Base-by-base conservation (phyloP, 2,888 invertebrate genomes). In the Brachylomia viminalis region DNA sequence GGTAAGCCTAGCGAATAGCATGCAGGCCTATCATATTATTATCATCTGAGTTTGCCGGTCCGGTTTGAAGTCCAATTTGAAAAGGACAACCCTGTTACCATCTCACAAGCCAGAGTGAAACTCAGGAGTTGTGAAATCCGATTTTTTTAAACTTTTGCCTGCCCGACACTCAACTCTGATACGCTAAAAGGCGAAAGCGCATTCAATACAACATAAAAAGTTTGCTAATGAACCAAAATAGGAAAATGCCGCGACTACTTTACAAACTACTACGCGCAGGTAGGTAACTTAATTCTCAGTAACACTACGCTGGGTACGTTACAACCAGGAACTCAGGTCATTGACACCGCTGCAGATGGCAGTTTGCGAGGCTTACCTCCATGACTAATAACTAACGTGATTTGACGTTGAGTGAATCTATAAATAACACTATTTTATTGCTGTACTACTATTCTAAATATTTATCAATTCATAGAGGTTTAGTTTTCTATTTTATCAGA, bases 271-370 rank as follows among this genome's bases (percentile, higher is more conserved):
- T 45, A 15, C 52, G 3, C 23, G 3, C 52, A 42, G 30, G 27
- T 45, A 23, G 11, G 23, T 65, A 70, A 81, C 47, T 64, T 73
- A 67, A 68, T 73, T 79, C 74, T 74, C 33, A 64, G 82, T 82
- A 83, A 83, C 77, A 83, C 70, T 73, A 73, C 72, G 70, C 83
- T 77, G 80, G 72, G 75, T 83, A 59, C 73, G 70, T 33, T 70
- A 71, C 62, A 52, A 73, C 77, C 83, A 80, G 83, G 83, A 73
- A 80, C 83, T 72, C 54, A 38, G 83, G 83, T 83, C 80, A 67
- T 83, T 83, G 83, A 83, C 83, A 59, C 71, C 62, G 72, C 72
- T 79, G 52, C 15, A n/a, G 69, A 30, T 56, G 56, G 70, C 79
- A 82, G 73, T 71, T 71, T 68, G 64, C 80, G 56, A 83, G 72